Percentiles rank a stretch among this genome's conserved stretches.
phyloP scores from a whole-genome alignment of 1,140 invertebrate genomes.

The Tyrophagus putrescentiae region DNA sequence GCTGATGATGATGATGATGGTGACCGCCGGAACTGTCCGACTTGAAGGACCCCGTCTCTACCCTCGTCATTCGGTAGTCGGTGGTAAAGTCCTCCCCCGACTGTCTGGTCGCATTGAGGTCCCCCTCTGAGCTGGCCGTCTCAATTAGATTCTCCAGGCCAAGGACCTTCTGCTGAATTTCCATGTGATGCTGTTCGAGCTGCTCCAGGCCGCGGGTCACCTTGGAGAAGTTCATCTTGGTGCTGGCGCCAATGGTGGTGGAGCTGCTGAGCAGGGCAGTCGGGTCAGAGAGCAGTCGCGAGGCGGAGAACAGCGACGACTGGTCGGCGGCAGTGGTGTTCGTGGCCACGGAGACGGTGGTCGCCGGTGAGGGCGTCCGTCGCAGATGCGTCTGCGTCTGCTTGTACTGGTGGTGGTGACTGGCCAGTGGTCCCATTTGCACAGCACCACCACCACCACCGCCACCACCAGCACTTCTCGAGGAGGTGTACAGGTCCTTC shows the following conservation, averaged over 20 bases:
- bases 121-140: background rate
- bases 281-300: background rate
- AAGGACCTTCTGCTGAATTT: slow-evolving; percentile 9
- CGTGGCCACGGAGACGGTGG: background rate
- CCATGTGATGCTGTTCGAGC: background rate
- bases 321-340: background rate
- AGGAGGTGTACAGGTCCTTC: background rate
- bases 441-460: too few relatives aligned
- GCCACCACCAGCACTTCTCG: slow-evolving; percentile 1
- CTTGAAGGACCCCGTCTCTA: background rate
- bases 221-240: background rate
- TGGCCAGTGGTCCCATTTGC: too few relatives aligned
- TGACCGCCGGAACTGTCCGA: background rate
- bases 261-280: too few relatives aligned
- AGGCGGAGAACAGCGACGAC: background rate
- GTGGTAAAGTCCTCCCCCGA: background rate
- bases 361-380: too few relatives aligned
- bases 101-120: background rate
- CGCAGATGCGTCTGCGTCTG: too few relatives aligned
- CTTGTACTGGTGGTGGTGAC: too few relatives aligned
- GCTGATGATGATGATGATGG: too few relatives aligned
- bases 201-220: background rate
- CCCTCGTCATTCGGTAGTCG: background rate
- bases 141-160: background rate
- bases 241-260: background rate